Evolutionary conservation across 2,888 invertebrate genomes (phyloP).

Genomic region (Rotaria socialis): DNA sequence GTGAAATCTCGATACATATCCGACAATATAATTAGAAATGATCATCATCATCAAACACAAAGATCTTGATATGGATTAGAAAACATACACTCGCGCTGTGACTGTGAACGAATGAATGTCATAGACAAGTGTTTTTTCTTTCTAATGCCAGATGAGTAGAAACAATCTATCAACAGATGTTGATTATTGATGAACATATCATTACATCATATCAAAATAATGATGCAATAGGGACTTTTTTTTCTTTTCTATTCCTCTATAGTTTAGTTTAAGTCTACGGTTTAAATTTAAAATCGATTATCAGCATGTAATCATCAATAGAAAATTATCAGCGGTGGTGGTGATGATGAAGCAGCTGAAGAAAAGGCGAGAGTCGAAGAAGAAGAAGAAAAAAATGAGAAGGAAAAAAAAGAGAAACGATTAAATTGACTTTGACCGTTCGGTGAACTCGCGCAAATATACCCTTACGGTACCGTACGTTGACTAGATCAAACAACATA

Average conservation of each 20-base stretch:
- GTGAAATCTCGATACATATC: neutral
- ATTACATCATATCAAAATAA: too few relatives aligned
- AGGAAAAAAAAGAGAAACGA: neutral
- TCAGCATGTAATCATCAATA: neutral
- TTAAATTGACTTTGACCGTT: conserved; percentile 16
- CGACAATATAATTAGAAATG: neutral
- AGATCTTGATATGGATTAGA: neutral
- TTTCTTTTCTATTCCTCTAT: too few relatives aligned
- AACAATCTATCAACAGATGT: too few relatives aligned
- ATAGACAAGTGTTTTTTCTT: too few relatives aligned
- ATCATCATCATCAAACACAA: conserved; percentile 6
- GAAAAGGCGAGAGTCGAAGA: too few relatives aligned
- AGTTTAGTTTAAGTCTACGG: too few relatives aligned
- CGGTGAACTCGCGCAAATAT: neutral
- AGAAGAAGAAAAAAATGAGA: neutral
- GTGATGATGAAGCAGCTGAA: too few relatives aligned
- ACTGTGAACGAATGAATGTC: too few relatives aligned
- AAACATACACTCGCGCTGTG: neutral
- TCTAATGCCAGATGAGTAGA: too few relatives aligned
- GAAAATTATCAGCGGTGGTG: neutral
- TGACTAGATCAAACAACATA: conserved; percentile 23
- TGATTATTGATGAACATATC: too few relatives aligned
- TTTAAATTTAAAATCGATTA: neutral
- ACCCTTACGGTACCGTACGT: neutral
- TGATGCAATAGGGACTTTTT: too few relatives aligned